A percentile compares a stretch with the other conserved stretches of the same genome.
phyloP scores from a whole-genome alignment of 2,113 vertebrate species.

The Ceyx margarethae region DNA sequence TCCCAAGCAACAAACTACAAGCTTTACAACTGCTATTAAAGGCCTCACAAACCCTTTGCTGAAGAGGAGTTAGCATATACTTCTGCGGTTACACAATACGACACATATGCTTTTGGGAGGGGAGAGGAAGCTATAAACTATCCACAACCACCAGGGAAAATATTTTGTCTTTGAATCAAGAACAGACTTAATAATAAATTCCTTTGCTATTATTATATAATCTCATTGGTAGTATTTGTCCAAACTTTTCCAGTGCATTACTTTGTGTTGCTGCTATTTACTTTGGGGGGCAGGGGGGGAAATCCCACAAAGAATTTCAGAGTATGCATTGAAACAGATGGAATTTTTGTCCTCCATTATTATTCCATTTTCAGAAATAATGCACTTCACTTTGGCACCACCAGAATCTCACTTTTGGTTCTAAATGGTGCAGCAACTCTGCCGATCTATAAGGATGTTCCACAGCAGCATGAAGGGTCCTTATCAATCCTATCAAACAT shows the following conservation, averaged over 20 bases:
- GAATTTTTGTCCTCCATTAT: neutral
- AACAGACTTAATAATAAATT: constrained; percentile 31
- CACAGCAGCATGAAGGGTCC: neutral
- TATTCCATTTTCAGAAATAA: neutral
- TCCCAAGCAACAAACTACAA: neutral
- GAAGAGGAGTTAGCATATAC: neutral
- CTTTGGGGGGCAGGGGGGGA: neutral
- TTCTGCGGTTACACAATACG: neutral
- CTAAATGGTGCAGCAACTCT: neutral
- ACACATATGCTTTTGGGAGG: neutral
- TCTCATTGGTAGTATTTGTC: constrained; percentile 19
- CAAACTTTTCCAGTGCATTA: constrained; percentile 21
- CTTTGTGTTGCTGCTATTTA: neutral
- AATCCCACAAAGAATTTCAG: neutral
- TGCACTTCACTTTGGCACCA: neutral
- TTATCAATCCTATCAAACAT: neutral
- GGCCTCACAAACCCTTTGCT: neutral
- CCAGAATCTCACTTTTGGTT: neutral
- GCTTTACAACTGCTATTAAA: neutral
- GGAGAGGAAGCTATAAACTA: constrained; percentile 40
- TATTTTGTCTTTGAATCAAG: constrained; percentile 1
- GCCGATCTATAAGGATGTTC: neutral
- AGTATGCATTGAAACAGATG: neutral
- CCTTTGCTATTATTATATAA: constrained; percentile 50
- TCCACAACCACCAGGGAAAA: constrained; percentile 1